Conservation (phyloP, 2,797 vertebrate genomes). For the Hypotaenidia philippensis region DNA sequence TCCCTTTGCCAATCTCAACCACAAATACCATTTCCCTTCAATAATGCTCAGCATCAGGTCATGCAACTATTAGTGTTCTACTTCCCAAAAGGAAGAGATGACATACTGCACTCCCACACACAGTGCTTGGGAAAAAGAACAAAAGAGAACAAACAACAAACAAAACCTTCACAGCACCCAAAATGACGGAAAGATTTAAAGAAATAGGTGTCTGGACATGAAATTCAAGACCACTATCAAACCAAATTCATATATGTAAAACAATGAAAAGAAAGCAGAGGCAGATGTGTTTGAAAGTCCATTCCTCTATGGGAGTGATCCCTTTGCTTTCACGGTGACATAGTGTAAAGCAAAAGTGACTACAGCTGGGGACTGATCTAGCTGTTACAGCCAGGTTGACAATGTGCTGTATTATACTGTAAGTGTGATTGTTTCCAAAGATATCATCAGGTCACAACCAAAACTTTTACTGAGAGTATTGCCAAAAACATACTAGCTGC, state of each 20-base stretch:
- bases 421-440: not conserved
- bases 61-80: not conserved
- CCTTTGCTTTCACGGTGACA: not conserved
- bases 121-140: not conserved
- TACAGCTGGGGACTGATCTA: accelerated
- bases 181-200: not conserved
- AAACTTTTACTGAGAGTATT: not conserved
- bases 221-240: not conserved
- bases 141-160: not conserved
- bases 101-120: not conserved
- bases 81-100: not conserved
- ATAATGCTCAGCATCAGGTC: not conserved
- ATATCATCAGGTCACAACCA: not conserved
- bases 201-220: not conserved
- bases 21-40: not conserved
- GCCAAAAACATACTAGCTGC: not conserved
- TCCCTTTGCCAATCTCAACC: not conserved
- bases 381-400: not conserved
- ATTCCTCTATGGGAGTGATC: not conserved
- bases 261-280: not conserved
- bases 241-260: not conserved
- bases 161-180: not conserved
- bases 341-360: accelerated
- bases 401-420: not conserved
- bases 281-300: not conserved